Base-by-base conservation (phyloP, 2,113 vertebrate species). In the Chionodraco myersi region DNA sequence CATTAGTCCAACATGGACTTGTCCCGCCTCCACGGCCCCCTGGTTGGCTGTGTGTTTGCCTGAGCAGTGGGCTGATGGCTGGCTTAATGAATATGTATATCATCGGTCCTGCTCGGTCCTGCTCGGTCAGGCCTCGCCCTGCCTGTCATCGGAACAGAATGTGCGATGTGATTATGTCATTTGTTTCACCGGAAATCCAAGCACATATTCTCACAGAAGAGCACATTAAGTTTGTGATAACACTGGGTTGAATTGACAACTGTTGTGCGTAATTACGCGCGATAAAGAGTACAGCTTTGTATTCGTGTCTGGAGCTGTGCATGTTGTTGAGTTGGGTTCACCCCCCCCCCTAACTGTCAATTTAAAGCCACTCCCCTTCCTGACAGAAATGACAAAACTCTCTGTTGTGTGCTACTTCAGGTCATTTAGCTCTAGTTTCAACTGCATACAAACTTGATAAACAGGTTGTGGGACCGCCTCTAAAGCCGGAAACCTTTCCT, bases 401-500 rank as follows among this genome's bases (percentile, higher is more conserved):
- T 75, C 13, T 4, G 5, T 36, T 78, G 16, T 36, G 77, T 88
- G 76, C 61, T 87, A 84, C 61, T 85, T n/a, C 54, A 85, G 88
- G 80, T 91, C 82, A 65, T 61, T 71, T 81, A 86, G 83, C 18
- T 94, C 88, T 15, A 23, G 78, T 92, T 91, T 49, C 84, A 52
- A 11, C 11, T 15, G 68, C 64, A 59, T 72, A 45, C 54, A 77
- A 89, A 88, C 90, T 57, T n/a, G 91, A 84, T 72, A 64, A 87
- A 90, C 94, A 74, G 87, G 94, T 94, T 86, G n/a, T 63, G 53
- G 87, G 23, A 76, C 90, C 93, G 89, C 92, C 92, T 82, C 67
- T 2, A 2, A 11, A 34, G 7, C 11, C 16, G 59, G 77, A 77
- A 85, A 75, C 79, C 7, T 5, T 41, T 5, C 1, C 36, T 45